Base-by-base conservation (phyloP, 2,888 invertebrate species). In the Nudaria mundana region DNA sequence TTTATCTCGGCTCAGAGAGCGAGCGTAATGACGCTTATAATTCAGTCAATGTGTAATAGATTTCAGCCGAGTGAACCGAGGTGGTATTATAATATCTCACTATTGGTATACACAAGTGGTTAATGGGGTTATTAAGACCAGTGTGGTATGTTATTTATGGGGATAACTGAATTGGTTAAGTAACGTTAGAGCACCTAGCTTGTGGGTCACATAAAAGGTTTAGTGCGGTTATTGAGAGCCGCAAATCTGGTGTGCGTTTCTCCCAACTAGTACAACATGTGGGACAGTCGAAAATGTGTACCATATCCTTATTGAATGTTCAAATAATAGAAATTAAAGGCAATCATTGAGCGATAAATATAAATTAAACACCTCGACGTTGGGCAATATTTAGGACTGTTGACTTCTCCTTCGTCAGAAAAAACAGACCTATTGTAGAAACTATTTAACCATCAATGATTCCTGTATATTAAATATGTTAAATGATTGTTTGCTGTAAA, bases 1-100 rank as follows among this genome's bases (percentile, higher is more conserved):
- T 70, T 70, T 71, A 71, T 62, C 67, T 44, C 37, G 41, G 50
- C 48, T 48, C 50, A 52, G 46, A 44, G 46, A 44, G 51, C 46
- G 38, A 12, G 36, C 40, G 48, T 56, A 59, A 59, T 59, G 59
- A 59, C 49, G 59, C 51, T 46, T 59, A 59, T 59, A 59, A 59
- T 56, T 59, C 56, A 59, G 51, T 49, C 51, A 49, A 53, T 50
- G 54, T 47, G 56, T 59, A 59, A 59, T 53, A 56, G 53, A 53
- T 59, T 56, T 47, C 45, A 33, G 40, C 49, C 49, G 30, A 49
- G 35, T 30, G 32, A 33, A 33, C 14, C 37, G 14, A 18, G 36
- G 35, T 26, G 22, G 30, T 11, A 5, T 24, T 14, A 24, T 37
- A 20, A 42, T 37, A 37, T 30, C 33, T 37, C 33, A 33, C 13